phyloP scores from a whole-genome alignment of 2,888 invertebrate genomes.

The Xanthia icteritia region DNA sequence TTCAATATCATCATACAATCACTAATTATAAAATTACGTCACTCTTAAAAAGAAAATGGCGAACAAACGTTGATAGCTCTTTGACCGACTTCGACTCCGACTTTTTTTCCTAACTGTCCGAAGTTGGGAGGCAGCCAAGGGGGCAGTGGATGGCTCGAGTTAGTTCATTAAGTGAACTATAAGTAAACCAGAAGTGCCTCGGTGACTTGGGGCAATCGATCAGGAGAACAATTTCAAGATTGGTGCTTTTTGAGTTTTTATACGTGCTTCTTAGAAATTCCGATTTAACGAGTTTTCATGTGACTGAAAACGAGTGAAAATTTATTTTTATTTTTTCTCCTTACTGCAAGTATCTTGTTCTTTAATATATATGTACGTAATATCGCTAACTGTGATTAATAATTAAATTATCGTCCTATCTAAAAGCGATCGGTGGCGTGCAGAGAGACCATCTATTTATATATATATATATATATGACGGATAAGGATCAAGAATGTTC shows the following conservation, averaged over 20 bases:
- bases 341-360: too few relatives aligned
- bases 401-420: too few relatives aligned
- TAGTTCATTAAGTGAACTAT: slow-evolving; percentile 66
- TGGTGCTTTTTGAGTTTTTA: not conserved
- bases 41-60: slow-evolving; percentile 38
- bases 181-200: slow-evolving; percentile 55
- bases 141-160: slow-evolving; percentile 46
- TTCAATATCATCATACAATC: slow-evolving; percentile 9
- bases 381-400: too few relatives aligned
- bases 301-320: not conserved
- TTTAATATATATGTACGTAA: too few relatives aligned
- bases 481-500: too few relatives aligned
- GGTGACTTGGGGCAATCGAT: slow-evolving; percentile 53
- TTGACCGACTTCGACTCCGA: slow-evolving; percentile 49
- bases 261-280: not conserved
- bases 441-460: too few relatives aligned
- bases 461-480: too few relatives aligned
- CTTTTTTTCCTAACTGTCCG: slow-evolving; percentile 51
- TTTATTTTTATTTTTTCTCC: too few relatives aligned
- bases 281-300: not conserved
- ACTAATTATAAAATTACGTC: slow-evolving; percentile 50
- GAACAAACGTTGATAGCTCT: slow-evolving; percentile 47
- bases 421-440: too few relatives aligned
- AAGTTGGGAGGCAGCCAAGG: slow-evolving; percentile 62
- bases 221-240: slow-evolving; percentile 46